Evolutionary conservation across 2,797 vertebrate species (phyloP), one percentile per base, ranked within the genome.

Genomic region (Melanotaenia pygmaea): DNA sequence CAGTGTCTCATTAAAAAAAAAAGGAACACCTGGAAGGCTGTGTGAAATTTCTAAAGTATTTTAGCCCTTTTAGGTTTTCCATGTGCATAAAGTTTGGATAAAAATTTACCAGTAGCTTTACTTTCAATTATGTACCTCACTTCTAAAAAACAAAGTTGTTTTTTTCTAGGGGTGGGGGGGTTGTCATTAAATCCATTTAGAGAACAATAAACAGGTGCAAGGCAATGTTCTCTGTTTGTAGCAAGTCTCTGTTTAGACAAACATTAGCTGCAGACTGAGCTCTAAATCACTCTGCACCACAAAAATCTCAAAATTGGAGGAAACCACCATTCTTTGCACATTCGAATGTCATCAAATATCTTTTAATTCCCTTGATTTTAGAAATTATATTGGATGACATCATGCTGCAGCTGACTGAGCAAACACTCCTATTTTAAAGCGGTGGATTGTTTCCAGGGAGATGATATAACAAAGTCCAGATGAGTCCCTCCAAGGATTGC

Each of bases 401-500:
- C 92, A 93, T 89, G 74, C 87, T 87, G 89, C 92, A 94, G 91
- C 91, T 93, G 91, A 92, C 91, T 79, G 72, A 84, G 88, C 82
- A 90, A 89, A 91, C 84, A 83, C 81, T 90, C 88, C 79, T 83
- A 88, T 92, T 90, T 91, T 89, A 88, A 86, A 85, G 84, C 78
- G 22, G 84, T 83, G 91, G 89, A 85, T 58, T 1, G 72, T 91
- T 89, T 92, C 92, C 93, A 93, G 76, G 77, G 87, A 83, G 83
- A 93, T 92, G 91, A 90, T 90, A 90, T 91, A 93, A 93, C 82
- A n/a, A 84, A 86, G 81, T 90, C 89, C 88, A 91, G 88, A 93
- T 92, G 91, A 91, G 85, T 72, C 87, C 78, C 90, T 90, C 83
- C 80, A 88, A 89, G 81, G 89, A 92, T 91, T 92, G 88, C 91